Evolutionary conservation across 2,888 invertebrate species (phyloP).

Genomic region (Cetonia aurata): DNA sequence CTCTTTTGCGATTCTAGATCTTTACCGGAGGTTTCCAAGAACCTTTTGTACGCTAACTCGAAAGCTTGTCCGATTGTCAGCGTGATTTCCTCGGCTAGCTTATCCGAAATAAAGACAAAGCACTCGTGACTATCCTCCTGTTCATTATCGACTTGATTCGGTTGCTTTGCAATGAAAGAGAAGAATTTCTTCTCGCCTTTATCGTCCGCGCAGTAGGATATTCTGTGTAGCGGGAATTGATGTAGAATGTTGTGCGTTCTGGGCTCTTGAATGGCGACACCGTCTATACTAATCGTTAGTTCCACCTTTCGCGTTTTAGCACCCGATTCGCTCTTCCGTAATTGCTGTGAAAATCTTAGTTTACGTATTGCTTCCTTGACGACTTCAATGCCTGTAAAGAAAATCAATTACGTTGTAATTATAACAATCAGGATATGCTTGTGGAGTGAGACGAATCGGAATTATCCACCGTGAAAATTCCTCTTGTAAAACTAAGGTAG

Average conservation of each 20-base stretch:
- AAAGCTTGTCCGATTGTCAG: constrained; percentile 98
- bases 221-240: constrained; percentile 96
- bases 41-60: constrained; percentile 95
- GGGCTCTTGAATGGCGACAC: constrained; percentile 90
- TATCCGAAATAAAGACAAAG: constrained; percentile 97
- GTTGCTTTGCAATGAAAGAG: constrained; percentile 91
- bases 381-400: constrained; percentile 82
- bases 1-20: constrained; percentile 89
- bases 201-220: constrained; percentile 99
- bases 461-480: too few species aligned
- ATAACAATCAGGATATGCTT: too few species aligned
- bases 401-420: constrained; percentile 23
- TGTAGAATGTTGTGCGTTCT: constrained; percentile 85
- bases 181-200: constrained; percentile 98
- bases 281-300: constrained; percentile 97
- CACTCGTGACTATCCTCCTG: constrained; percentile 88
- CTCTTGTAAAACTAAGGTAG: too few species aligned
- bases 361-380: constrained; percentile 98
- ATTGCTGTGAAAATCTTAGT: constrained; percentile 92
- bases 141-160: constrained; percentile 67
- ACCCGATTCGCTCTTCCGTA: constrained; percentile 91
- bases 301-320: constrained; percentile 93
- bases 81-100: constrained; percentile 97
- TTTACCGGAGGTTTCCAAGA: constrained; percentile 91
- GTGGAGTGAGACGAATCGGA: too few species aligned